Evolutionary conservation across 2,888 invertebrate species (phyloP).

Genomic region (Neoitamus cyanurus): DNA sequence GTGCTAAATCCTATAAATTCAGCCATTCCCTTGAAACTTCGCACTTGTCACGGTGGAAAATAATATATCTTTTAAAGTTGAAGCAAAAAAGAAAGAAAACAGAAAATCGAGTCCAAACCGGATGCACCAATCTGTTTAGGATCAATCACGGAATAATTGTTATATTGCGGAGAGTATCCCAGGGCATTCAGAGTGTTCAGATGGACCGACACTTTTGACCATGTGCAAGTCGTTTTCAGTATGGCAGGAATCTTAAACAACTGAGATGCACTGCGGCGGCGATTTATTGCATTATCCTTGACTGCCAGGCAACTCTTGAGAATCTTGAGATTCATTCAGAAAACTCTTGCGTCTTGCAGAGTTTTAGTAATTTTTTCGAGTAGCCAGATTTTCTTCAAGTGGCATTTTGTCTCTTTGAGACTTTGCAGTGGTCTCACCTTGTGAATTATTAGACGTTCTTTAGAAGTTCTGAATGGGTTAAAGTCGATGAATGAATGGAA

Average conservation of each 20-base stretch:
- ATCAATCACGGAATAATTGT: constrained; percentile 30
- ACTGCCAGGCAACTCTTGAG: constrained; percentile 6
- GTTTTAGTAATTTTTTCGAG: constrained; percentile 24
- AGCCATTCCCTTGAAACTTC: constrained; percentile 10
- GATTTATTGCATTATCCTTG: constrained; percentile 36
- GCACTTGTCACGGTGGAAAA: neutral
- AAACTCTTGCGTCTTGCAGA: constrained; percentile 29
- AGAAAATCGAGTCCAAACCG: neutral
- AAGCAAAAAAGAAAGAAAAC: neutral
- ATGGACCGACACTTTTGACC: constrained; percentile 16
- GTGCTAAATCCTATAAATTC: constrained; percentile 18
- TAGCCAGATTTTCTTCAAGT: constrained; percentile 17
- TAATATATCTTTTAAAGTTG: neutral
- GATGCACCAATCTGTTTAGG: constrained; percentile 23
- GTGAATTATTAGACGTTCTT: neutral
- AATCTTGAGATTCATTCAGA: constrained; percentile 24
- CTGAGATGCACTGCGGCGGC: neutral
- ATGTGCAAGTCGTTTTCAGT: constrained; percentile 21
- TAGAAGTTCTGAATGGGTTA: neutral
- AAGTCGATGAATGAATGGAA: neutral
- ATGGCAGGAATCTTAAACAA: neutral
- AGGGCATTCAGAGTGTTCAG: neutral
- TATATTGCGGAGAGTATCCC: neutral
- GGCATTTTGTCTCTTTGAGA: neutral
- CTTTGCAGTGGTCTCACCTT: neutral